Evolutionary conservation across 2,797 vertebrate genomes (phyloP).

Genomic region (Hemitrygon akajei): DNA sequence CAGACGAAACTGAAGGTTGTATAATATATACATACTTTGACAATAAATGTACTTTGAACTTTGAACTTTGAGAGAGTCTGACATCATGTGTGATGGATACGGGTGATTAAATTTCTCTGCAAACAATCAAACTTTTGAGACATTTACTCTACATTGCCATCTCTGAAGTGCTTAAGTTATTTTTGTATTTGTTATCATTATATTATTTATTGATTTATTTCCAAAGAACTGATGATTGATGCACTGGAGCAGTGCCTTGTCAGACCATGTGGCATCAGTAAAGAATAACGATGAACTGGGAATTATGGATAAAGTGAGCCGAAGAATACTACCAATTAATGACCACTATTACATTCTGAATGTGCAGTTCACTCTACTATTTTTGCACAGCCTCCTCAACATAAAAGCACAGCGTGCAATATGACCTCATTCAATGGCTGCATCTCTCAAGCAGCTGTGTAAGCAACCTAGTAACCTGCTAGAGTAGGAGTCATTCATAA

Average conservation of each 20-base stretch:
- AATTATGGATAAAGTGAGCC: neutral
- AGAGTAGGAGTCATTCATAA: neutral
- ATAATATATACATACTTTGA: too few species aligned
- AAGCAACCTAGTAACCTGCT: constrained; percentile 15
- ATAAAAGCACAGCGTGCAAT: constrained; percentile 2
- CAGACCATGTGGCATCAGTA: neutral
- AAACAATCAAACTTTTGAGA: neutral
- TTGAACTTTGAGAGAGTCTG: too few species aligned
- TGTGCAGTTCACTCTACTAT: neutral
- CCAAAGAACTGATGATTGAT: neutral
- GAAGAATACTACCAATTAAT: neutral
- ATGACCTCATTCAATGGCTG: neutral
- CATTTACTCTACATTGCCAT: neutral
- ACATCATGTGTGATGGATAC: neutral
- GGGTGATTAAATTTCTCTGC: neutral
- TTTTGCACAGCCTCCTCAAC: neutral
- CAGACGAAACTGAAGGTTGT: too few species aligned
- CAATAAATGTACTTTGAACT: too few species aligned
- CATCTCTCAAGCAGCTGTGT: constrained; percentile 26
- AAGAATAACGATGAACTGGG: neutral
- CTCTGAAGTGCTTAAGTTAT: neutral
- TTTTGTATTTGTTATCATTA: neutral
- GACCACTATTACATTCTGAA: neutral
- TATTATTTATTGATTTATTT: neutral
- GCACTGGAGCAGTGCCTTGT: neutral